Conservation (phyloP, 2,797 vertebrate species). For the Silurus lanzhouensis region DNA sequence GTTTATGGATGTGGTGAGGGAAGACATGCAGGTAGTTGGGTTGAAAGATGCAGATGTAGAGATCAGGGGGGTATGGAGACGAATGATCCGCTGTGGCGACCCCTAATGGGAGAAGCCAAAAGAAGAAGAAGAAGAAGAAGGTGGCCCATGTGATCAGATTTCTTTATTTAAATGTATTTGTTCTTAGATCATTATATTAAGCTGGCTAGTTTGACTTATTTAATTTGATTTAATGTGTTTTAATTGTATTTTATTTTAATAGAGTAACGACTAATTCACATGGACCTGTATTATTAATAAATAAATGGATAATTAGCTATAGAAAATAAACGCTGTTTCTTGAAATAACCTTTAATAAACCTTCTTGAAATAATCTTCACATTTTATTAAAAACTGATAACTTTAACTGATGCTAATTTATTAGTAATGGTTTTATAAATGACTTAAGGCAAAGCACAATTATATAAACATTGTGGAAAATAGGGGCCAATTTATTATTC, state of each 20-base stretch:
- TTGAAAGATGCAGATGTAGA: no score
- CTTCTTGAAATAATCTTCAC: not conserved
- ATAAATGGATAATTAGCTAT: not conserved
- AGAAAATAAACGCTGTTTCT: not conserved
- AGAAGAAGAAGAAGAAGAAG: no score
- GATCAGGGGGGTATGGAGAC: no score
- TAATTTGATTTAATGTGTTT: no score
- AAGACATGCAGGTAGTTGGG: no score
- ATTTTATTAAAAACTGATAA: no score
- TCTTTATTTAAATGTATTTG: constrained; percentile 10
- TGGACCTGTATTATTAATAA: not conserved
- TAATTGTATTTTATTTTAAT: no score
- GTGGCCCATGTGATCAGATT: not conserved
- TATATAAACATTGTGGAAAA: not conserved
- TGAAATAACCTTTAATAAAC: not conserved
- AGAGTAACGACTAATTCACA: no score
- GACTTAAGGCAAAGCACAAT: not conserved
- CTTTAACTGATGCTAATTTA: not conserved
- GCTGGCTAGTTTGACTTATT: not conserved
- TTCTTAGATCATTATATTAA: not conserved
- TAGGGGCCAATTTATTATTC: not conserved
- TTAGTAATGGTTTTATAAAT: not conserved
- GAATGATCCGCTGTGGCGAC: no score
- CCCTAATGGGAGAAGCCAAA: no score
- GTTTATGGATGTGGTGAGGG: no score